Conservation (phyloP, 2,888 invertebrate genomes). For the Drosophila phalerata region DNA sequence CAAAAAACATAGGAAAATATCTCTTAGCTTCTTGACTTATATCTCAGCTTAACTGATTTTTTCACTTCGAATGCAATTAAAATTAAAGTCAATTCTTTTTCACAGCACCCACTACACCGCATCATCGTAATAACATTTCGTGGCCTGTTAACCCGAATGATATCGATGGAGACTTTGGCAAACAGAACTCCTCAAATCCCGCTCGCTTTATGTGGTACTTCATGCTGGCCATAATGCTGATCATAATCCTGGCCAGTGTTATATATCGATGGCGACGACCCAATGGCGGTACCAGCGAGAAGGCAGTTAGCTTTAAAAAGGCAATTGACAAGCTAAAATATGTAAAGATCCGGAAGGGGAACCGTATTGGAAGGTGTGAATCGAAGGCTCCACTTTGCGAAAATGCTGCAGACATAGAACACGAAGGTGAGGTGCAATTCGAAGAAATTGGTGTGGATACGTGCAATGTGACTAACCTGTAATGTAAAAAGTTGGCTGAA, state of each 20-base stretch:
- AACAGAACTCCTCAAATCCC: slow-evolving; percentile 21
- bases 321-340: slow-evolving; percentile 37
- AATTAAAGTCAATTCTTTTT: background rate
- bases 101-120: slow-evolving; percentile 12
- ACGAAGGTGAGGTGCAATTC: slow-evolving; percentile 27
- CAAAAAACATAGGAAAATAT: too few relatives aligned
- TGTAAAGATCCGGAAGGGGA: background rate
- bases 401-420: slow-evolving; percentile 33
- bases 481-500: background rate
- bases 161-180: slow-evolving; percentile 36
- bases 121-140: slow-evolving; percentile 18
- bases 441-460: slow-evolving; percentile 61
- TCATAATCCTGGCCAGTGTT: slow-evolving; percentile 38
- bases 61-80: background rate
- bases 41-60: too few relatives aligned
- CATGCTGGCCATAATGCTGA: slow-evolving; percentile 43
- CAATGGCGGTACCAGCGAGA: slow-evolving; percentile 26
- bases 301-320: slow-evolving; percentile 50
- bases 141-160: slow-evolving; percentile 50
- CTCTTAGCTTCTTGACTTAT: too few relatives aligned
- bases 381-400: slow-evolving; percentile 28
- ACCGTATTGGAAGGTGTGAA: background rate
- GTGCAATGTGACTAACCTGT: slow-evolving; percentile 42
- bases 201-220: slow-evolving; percentile 40
- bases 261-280: slow-evolving; percentile 42